A percentile compares a stretch with the other conserved stretches of the same genome.
Evolutionary conservation across 2,888 invertebrate species (phyloP).

Genomic region (Gnatocerus cornutus): DNA sequence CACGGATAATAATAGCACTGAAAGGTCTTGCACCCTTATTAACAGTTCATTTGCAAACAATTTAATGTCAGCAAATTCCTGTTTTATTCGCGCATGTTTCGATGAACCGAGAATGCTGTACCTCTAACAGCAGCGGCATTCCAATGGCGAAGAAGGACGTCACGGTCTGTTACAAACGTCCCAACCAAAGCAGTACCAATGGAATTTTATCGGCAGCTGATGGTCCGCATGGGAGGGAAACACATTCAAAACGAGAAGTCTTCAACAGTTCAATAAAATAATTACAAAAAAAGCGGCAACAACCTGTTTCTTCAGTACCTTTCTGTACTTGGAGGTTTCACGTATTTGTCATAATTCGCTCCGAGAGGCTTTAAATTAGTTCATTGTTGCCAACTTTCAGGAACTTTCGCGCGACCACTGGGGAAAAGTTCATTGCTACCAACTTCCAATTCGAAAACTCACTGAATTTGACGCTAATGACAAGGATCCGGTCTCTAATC

Average conservation of each 20-base stretch:
- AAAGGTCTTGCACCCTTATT: not conserved
- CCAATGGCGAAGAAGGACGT: constrained; percentile 26
- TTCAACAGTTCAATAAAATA: constrained; percentile 4
- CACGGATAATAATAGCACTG: not conserved
- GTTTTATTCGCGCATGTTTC: constrained; percentile 42
- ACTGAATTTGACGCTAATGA: not conserved
- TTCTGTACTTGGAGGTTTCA: not conserved
- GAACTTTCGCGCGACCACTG: no score
- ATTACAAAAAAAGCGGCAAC: constrained; percentile 2
- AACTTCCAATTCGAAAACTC: not conserved
- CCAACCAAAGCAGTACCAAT: constrained; percentile 8
- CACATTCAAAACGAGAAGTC: constrained; percentile 8
- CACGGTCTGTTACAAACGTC: constrained; percentile 39
- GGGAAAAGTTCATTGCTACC: not conserved
- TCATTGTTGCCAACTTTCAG: no score
- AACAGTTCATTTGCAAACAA: constrained; percentile 41
- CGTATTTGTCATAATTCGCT: not conserved
- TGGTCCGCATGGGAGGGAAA: constrained; percentile 14
- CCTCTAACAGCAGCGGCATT: constrained; percentile 41
- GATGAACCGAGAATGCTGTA: constrained; percentile 44
- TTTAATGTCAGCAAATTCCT: constrained; percentile 36
- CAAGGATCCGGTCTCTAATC: constrained; percentile 1
- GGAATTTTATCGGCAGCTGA: constrained; percentile 38
- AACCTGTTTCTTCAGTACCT: not conserved
- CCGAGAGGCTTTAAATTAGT: no score